These are phyloP conservation scores for Ylistrum balloti DNA, from an alignment of 1,140 invertebrate species.

Conservation along the genomic window DNA sequence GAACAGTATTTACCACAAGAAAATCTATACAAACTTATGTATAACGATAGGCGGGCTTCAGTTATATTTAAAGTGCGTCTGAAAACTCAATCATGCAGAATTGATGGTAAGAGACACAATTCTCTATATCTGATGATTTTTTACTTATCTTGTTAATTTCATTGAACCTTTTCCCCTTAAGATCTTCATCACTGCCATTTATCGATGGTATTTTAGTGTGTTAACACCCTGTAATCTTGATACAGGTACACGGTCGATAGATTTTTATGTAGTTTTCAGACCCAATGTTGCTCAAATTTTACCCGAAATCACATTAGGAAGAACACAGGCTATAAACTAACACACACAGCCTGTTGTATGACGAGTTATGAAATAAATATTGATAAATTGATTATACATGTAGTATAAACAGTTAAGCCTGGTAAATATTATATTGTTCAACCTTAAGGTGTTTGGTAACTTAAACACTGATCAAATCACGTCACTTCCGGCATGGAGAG, in stretches of 20 bases:
- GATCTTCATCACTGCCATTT: not conserved
- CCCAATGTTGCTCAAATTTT: too few relatives aligned
- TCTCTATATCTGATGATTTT: constrained; percentile 11
- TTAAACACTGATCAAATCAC: too few relatives aligned
- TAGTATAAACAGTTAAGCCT: too few relatives aligned
- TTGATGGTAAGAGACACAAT: not conserved
- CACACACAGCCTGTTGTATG: too few relatives aligned
- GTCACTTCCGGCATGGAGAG: too few relatives aligned
- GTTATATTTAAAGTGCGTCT: constrained; percentile 23
- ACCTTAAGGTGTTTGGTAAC: too few relatives aligned
- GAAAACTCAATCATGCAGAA: constrained; percentile 6
- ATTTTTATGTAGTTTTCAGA: too few relatives aligned
- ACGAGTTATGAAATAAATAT: too few relatives aligned
- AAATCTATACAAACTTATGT: not conserved
- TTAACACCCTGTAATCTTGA: not conserved
- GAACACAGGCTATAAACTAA: too few relatives aligned
- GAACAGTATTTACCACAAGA: not conserved
- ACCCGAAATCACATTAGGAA: too few relatives aligned
- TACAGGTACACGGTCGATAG: not conserved
- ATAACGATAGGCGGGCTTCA: not conserved
- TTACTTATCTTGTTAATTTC: not conserved
- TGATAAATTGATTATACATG: too few relatives aligned
- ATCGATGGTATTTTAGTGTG: not conserved
- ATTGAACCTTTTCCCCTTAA: not conserved
- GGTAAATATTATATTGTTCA: too few relatives aligned